These are phyloP conservation scores for Globodera ellingtonae DNA, from an alignment of 1,140 invertebrate species.

Conservation along the genomic window DNA sequence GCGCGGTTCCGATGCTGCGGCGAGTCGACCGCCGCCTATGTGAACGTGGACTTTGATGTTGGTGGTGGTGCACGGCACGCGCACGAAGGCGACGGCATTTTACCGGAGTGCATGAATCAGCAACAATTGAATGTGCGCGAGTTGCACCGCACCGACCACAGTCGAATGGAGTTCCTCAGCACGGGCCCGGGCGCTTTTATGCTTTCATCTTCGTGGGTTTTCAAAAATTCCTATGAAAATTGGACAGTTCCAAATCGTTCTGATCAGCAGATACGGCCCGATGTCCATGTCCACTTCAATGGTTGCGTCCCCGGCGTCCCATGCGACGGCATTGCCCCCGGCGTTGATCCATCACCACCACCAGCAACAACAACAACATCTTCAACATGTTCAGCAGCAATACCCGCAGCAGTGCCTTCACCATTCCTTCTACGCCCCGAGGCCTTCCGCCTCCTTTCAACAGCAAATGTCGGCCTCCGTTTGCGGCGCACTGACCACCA, in stretches of 20 bases:
- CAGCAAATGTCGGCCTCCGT: background rate
- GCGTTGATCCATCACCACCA: background rate
- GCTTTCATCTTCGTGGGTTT: constrained; percentile 9
- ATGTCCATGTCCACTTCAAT: constrained; percentile 2
- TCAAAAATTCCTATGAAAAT: background rate
- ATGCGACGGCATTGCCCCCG: background rate
- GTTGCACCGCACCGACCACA: constrained; percentile 37
- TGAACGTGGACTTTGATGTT: constrained; percentile 51
- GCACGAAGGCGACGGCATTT: constrained; percentile 1
- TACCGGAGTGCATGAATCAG: background rate
- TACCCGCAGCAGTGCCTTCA: background rate
- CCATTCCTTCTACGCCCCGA: background rate
- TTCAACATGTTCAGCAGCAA: background rate
- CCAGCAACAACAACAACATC: background rate
- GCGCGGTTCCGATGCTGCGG: constrained; percentile 16
- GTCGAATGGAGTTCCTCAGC: constrained; percentile 34
- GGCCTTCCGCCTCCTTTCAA: background rate
- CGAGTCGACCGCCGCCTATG: constrained; percentile 51
- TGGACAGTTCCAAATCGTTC: background rate
- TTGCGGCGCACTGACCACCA: background rate
- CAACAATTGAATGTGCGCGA: constrained; percentile 27
- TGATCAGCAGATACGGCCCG: background rate
- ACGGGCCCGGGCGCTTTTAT: constrained; percentile 36
- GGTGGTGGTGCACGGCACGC: background rate
- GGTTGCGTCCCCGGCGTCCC: background rate